A percentile compares a stretch with the other conserved stretches of the same genome.
Evolutionary conservation across 1,140 invertebrate species (phyloP).

Genomic region (Campodea augens): DNA sequence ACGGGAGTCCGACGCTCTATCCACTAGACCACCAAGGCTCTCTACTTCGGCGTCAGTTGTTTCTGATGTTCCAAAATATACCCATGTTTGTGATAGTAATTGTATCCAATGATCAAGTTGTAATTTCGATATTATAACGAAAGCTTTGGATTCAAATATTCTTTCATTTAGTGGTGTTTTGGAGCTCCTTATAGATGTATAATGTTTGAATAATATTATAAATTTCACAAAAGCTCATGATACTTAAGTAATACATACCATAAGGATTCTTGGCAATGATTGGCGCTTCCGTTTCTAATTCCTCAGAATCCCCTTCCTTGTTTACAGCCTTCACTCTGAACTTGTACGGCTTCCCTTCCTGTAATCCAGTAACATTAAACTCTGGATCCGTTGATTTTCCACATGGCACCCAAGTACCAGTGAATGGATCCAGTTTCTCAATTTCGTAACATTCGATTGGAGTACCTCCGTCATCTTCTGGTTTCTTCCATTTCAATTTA

Average conservation of each 20-base stretch:
- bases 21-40: too few relatives aligned
- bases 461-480: conserved; percentile 75
- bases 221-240: too few relatives aligned
- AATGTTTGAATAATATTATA: too few relatives aligned
- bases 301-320: conserved; percentile 91
- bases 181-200: too few relatives aligned
- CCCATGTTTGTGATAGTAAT: too few relatives aligned
- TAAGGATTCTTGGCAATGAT: conserved; percentile 98
- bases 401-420: conserved; percentile 79
- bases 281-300: conserved; percentile 78
- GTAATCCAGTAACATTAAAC: conserved; percentile 64
- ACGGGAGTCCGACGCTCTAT: too few relatives aligned
- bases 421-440: conserved; percentile 85
- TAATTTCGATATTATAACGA: too few relatives aligned
- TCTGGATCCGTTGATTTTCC: conserved; percentile 56
- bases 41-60: too few relatives aligned
- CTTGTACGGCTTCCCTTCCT: conserved; percentile 93
- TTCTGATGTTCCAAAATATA: too few relatives aligned
- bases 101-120: too few relatives aligned
- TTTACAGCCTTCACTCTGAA: conserved; percentile 98
- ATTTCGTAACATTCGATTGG: conserved; percentile 93
- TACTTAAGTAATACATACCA: conserved; percentile 41
- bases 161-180: too few relatives aligned
- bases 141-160: too few relatives aligned
- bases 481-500: conserved; percentile 82